Conservation (phyloP, 2,113 vertebrate species). For the Syngnathoides biaculeatus region DNA sequence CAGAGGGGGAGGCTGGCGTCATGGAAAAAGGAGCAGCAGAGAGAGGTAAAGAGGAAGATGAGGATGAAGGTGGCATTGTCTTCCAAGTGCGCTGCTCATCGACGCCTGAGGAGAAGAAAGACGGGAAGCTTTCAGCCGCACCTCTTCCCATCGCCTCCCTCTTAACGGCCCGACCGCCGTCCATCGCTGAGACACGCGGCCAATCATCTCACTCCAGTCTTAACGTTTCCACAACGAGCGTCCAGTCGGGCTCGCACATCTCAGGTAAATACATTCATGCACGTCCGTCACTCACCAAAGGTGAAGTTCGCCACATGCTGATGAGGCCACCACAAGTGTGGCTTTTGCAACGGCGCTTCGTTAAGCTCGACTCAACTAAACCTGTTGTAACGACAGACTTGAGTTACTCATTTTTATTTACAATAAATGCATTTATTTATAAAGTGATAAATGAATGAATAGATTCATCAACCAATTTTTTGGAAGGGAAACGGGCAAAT, state of each 20-base stretch:
- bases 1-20: background rate
- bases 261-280: conserved; percentile 33
- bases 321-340: background rate
- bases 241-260: conserved; percentile 68
- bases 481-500: no score
- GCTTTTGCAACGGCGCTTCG: background rate
- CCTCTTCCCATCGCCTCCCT: conserved; percentile 6
- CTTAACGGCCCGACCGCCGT: conserved; percentile 9
- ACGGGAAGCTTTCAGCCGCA: conserved; percentile 21
- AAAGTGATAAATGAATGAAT: background rate
- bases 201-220: conserved; percentile 26
- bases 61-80: conserved; percentile 81
- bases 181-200: conserved; percentile 1
- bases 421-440: background rate
- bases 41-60: conserved; percentile 53
- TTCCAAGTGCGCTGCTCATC: conserved; percentile 79
- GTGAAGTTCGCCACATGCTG: background rate
- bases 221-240: conserved; percentile 27
- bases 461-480: background rate
- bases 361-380: background rate
- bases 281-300: no score
- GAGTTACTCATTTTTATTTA: no score
- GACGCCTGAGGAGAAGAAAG: conserved; percentile 67
- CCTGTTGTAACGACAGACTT: background rate
- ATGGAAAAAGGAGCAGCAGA: conserved; percentile 60